These are phyloP conservation scores for Nothoprocta perdicaria DNA, from an alignment of 2,113 vertebrate genomes.

Conservation along the genomic window DNA sequence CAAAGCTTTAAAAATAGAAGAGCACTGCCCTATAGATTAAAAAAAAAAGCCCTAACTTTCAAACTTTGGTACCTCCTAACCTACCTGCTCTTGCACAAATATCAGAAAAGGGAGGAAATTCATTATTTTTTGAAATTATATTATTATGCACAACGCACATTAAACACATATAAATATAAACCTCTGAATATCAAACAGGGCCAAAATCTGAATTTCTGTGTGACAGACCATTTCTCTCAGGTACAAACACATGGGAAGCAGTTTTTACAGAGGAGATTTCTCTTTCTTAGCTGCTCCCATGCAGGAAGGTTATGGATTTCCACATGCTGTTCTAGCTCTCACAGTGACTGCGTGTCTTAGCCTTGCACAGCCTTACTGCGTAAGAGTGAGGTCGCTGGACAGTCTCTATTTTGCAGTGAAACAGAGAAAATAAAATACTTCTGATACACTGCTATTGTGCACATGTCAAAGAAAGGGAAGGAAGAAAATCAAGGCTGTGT, in stretches of 20 bases:
- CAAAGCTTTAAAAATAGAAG: conserved; percentile 85
- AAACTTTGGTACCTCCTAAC: conserved; percentile 6
- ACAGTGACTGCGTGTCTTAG: background rate
- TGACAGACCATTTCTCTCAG: background rate
- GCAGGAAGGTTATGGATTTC: background rate
- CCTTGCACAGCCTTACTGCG: accelerated
- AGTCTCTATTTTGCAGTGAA: background rate
- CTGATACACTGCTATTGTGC: background rate
- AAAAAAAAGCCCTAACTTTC: conserved; percentile 55
- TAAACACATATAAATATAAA: background rate
- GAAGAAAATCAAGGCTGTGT: background rate
- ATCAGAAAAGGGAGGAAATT: background rate
- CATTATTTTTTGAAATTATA: no score
- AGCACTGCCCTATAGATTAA: conserved; percentile 70
- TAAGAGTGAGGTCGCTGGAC: background rate
- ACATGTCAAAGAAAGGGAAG: background rate
- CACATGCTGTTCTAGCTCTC: background rate
- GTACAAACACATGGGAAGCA: background rate
- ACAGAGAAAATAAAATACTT: background rate
- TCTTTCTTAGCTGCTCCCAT: background rate
- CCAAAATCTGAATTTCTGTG: background rate
- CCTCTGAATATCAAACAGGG: background rate
- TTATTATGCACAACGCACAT: background rate
- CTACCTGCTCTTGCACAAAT: background rate
- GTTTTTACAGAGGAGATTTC: background rate